Percentiles rank a stretch among this genome's conserved stretches.
Conservation (phyloP, 2,888 invertebrate species). For the Resseliella maxima region DNA sequence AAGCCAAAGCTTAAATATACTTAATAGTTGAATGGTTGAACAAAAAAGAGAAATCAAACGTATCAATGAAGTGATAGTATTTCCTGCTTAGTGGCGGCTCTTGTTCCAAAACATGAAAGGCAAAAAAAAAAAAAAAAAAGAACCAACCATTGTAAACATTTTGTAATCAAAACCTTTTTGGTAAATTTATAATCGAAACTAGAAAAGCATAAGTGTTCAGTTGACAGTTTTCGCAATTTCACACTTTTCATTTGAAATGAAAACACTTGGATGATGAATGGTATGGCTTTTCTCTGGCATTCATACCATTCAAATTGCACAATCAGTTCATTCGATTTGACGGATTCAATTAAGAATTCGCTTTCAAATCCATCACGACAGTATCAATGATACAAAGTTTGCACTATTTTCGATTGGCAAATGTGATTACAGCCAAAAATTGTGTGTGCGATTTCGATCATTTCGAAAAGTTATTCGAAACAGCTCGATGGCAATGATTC, state of each 20-base stretch:
- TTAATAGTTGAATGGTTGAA: too few species aligned
- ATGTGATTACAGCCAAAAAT: not conserved
- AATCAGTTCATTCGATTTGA: not conserved
- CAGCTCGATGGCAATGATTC: not conserved
- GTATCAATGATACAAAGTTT: not conserved
- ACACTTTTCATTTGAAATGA: not conserved
- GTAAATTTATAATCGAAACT: not conserved
- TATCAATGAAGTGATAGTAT: too few species aligned
- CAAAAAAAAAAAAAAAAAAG: too few species aligned
- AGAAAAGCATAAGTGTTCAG: not conserved
- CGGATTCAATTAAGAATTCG: not conserved
- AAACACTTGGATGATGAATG: not conserved
- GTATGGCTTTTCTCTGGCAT: not conserved
- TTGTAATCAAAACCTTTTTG: not conserved
- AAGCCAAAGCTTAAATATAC: too few species aligned
- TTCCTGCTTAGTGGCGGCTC: too few species aligned
- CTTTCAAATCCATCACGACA: not conserved
- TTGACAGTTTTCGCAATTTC: not conserved
- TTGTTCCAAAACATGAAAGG: too few species aligned
- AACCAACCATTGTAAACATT: not conserved
- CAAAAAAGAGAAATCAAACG: too few species aligned
- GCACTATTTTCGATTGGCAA: conserved; percentile 2
- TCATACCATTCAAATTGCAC: not conserved
- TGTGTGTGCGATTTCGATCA: conserved; percentile 21
- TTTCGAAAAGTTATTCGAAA: not conserved